Base-by-base conservation (phyloP, 2,888 invertebrate genomes). In the Saturnia japonica region DNA sequence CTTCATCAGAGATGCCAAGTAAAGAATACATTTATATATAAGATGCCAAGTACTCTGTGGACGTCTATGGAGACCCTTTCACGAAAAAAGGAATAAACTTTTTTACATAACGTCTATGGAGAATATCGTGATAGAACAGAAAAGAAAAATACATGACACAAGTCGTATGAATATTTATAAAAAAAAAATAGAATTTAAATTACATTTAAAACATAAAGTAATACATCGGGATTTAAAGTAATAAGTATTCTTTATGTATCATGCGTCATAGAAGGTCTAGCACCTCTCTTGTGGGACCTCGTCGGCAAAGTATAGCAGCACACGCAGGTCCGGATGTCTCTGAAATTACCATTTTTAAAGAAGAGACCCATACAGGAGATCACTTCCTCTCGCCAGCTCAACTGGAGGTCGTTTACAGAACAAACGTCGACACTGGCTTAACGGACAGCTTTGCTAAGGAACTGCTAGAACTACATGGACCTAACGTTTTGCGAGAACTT, bases 401-500 rank as follows among this genome's bases (percentile, higher is more conserved):
- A 74, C 83, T 94, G 3, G 91, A 91, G 75, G 82, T 82, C 11
- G 85, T 94, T 6, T 94, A 93, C 77, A 83, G 90, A 45, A 95
- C 95, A 1, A 89, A 91, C 78, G 71, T 94, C 16, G 79, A 80
- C 47, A 86, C 87, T 73, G 96, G 96, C 14, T 88, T 96, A 68
- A 93, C 94, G 0, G 86, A 93, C 14, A 85, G 81, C 34, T 85
- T 94, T 71, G 96, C 96, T 0, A 88, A 86, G 12, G 93, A 95
- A 72, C 85, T 95, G 7, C 86, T 95, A 4, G 90, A 87, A 25
- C 85, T 88, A 54, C 89, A 95, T 77, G 96, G 96, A 0, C 96
- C 95, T 0, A 96, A 96, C 82, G 88, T 91, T 25, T 87, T 96
- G 16, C 94, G 94, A 34, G 95, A 96, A 73, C 94, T 95, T 3